phyloP scores from a whole-genome alignment of 2,113 vertebrate species.

The Neolamprologus sp. region DNA sequence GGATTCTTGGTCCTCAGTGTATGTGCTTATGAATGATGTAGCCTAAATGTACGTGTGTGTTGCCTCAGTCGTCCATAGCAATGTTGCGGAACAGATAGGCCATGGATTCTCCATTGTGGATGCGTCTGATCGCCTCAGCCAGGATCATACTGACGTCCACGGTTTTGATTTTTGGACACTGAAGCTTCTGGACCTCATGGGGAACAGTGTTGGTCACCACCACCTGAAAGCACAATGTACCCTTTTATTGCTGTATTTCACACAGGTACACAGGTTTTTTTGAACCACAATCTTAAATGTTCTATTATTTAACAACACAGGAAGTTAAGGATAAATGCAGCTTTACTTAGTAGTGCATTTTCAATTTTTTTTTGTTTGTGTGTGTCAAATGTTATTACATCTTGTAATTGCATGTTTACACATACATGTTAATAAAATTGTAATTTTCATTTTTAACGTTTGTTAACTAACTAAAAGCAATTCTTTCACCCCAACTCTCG shows the following conservation, averaged over 20 bases:
- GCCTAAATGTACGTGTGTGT: not conserved
- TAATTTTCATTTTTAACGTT: not conserved
- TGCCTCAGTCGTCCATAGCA: slow-evolving; percentile 85
- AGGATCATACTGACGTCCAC: slow-evolving; percentile 98
- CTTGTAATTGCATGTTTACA: not conserved
- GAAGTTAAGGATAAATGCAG: not conserved
- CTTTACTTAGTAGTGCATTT: not conserved
- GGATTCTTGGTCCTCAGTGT: not conserved
- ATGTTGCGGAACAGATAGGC: slow-evolving; percentile 97
- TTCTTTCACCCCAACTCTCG: not conserved
- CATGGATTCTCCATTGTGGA: slow-evolving; percentile 98
- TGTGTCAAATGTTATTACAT: not conserved
- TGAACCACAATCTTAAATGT: not conserved
- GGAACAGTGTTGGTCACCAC: slow-evolving; percentile 97
- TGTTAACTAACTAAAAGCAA: not conserved
- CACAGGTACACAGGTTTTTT: not conserved
- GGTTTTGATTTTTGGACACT: slow-evolving; percentile 98
- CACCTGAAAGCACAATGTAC: slow-evolving; percentile 69
- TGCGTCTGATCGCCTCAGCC: slow-evolving; percentile 92
- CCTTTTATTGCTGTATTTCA: not conserved
- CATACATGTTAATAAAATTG: not conserved
- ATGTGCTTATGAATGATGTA: not conserved
- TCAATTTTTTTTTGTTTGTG: not conserved
- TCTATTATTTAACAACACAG: not conserved
- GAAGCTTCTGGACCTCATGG: slow-evolving; percentile 95